Conservation (phyloP, 2,888 invertebrate genomes). For the Polylopha cassiicola region DNA sequence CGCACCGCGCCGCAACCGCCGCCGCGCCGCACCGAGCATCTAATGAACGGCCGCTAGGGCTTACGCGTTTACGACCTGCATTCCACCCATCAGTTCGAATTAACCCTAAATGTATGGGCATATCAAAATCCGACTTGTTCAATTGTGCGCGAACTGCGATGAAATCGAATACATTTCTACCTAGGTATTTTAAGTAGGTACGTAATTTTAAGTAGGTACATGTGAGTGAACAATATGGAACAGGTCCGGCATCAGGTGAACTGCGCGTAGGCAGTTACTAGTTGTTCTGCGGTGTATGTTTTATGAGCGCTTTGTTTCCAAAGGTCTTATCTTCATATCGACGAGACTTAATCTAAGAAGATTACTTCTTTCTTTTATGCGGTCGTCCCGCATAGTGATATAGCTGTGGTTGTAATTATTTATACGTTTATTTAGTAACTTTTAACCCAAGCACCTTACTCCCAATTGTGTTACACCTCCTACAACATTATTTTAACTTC, state of each 20-base stretch:
- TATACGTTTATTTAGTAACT: too few species aligned
- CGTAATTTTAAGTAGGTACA: too few species aligned
- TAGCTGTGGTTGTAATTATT: too few species aligned
- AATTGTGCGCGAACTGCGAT: conserved; percentile 2
- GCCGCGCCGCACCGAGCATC: conserved; percentile 40
- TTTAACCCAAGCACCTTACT: too few species aligned
- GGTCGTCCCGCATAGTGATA: conserved; percentile 68
- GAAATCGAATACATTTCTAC: too few species aligned
- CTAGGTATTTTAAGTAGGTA: too few species aligned
- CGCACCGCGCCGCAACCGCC: conserved; percentile 20
- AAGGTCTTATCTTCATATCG: conserved; percentile 43
- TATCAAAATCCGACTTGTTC: conserved; percentile 6
- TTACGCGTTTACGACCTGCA: conserved; percentile 45
- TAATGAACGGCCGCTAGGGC: conserved; percentile 52
- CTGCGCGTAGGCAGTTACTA: conserved; percentile 38
- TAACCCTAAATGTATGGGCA: conserved; percentile 26
- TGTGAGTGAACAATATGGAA: too few species aligned
- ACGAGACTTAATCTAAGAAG: conserved; percentile 49
- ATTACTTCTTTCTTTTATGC: conserved; percentile 61
- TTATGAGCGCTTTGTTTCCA: conserved; percentile 70
- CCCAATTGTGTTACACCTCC: too few species aligned
- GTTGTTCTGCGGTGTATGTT: conserved; percentile 63
- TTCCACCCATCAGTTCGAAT: conserved; percentile 42
- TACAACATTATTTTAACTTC: too few species aligned
- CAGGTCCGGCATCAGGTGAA: conserved; percentile 24